Percentiles rank a stretch among this genome's conserved stretches.
Evolutionary conservation across 2,888 invertebrate species (phyloP).

Genomic region (Leptura quadrifasciata): DNA sequence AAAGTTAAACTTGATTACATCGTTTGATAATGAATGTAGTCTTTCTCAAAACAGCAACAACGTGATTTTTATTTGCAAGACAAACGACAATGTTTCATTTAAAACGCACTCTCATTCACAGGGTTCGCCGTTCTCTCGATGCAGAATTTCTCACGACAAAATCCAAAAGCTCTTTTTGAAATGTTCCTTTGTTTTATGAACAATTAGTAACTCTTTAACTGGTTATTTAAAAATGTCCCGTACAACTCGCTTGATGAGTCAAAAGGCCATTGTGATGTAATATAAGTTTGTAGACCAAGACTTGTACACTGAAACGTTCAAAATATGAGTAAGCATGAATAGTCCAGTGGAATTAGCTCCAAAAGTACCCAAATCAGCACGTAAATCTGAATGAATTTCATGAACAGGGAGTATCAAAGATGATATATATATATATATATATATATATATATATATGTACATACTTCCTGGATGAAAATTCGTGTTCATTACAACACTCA

Average conservation of each 20-base stretch:
- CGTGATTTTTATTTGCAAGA: conserved; percentile 24
- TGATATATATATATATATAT: no score
- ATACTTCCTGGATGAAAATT: no score
- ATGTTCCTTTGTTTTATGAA: conserved; percentile 14
- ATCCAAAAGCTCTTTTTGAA: conserved; percentile 4
- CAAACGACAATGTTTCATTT: conserved; percentile 21
- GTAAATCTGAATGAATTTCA: no score
- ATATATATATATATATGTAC: no score
- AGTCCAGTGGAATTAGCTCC: no score
- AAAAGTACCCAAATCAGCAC: no score
- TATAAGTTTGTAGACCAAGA: not conserved
- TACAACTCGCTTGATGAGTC: not conserved
- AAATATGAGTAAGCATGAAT: no score
- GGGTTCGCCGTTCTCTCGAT: conserved; percentile 10
- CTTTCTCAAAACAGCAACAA: conserved; percentile 23
- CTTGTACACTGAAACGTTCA: no score
- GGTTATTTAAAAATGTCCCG: not conserved
- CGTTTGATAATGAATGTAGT: not conserved
- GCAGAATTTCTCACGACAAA: conserved; percentile 21
- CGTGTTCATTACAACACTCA: no score
- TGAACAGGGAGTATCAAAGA: no score
- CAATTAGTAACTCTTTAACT: conserved; percentile 5
- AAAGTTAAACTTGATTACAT: conserved; percentile 1
- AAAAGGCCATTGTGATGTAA: not conserved
- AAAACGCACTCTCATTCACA: conserved; percentile 27